Evolutionary conservation across 2,888 invertebrate species (phyloP), one percentile per base, ranked within the genome.

Genomic region (Conus canariensis): DNA sequence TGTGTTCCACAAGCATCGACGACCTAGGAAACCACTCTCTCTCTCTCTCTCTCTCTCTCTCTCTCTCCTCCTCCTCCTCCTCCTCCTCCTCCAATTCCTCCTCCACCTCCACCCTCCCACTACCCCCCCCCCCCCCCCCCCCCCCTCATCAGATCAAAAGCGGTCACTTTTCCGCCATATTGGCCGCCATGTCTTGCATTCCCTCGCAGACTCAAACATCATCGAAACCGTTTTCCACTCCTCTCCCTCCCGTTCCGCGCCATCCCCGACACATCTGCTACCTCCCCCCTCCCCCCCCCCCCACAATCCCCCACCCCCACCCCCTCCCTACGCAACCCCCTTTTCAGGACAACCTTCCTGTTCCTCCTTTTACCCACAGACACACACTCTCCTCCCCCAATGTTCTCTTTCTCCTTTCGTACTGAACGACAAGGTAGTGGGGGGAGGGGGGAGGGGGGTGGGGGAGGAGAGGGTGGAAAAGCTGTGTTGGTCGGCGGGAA

Each of bases 11-110:
- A 45, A 45, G 45, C 45, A 3, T 45, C 45, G 4, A 45, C 45
- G 45, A 45, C 45, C 45, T 45, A 45, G 4, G 45, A 30, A 67
- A 45, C 45, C n/a, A 22, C 74, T 74, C 74, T 74, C 74, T 74
- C 70, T 70, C 25, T 87, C 25, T 87, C 25, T 87, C 87, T 85
- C 67, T 85, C 67, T 70, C 85, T 85, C 59, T 85, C 64, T 45
- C 30, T 83, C 83, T 45, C 83, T 85, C 58, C 83, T 83, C 64
- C 70, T 87, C 87, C 83, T 85, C 58, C 83, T 83, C 64, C 70
- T 87, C 87, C 70, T 64, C 70, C 67, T 70, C 56, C 56, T 22
- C 30, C 70, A 14, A 2, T n/a, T n/a, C 1, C 25, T n/a, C 74
- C n/a, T n/a, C n/a, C 10, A n/a, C 70, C 22, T 22, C 70, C 4